These are phyloP conservation scores for Lucilia sericata DNA, from an alignment of 1,140 invertebrate genomes.

Conservation along the genomic window DNA sequence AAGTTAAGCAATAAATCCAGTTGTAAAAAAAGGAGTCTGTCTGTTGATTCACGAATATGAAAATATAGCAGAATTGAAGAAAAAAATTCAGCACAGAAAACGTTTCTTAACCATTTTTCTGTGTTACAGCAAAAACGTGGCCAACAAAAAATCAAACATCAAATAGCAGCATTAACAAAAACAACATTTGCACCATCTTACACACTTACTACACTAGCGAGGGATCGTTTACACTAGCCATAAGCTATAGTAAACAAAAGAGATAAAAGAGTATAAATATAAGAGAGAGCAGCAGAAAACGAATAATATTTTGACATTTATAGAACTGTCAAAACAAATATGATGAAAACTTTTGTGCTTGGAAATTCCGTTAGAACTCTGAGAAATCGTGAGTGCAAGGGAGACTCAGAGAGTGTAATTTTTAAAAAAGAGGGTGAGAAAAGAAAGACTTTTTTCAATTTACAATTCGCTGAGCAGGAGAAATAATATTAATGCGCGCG, in stretches of 20 bases:
- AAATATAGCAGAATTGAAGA: neutral
- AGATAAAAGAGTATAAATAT: neutral
- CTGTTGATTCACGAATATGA: neutral
- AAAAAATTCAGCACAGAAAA: neutral
- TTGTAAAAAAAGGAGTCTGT: slow-evolving; percentile 18
- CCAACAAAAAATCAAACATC: slow-evolving; percentile 1
- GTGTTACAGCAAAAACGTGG: slow-evolving; percentile 7
- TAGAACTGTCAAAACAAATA: neutral
- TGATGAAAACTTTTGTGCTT: neutral
- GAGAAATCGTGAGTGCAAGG: neutral
- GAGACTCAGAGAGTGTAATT: neutral
- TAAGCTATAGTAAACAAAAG: neutral
- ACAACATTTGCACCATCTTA: neutral
- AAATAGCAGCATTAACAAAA: neutral
- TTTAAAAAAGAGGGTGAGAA: neutral
- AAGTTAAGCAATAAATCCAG: slow-evolving; percentile 26
- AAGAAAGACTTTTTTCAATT: neutral
- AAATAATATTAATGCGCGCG: slow-evolving; percentile 32
- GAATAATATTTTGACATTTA: neutral
- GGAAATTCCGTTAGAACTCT: neutral
- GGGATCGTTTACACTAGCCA: neutral
- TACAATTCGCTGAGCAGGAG: neutral
- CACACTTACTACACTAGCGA: neutral
- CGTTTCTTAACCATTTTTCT: neutral
- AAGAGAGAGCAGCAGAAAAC: neutral